phyloP scores from a whole-genome alignment of 2,113 vertebrate genomes.

The Eulemur macaco region DNA sequence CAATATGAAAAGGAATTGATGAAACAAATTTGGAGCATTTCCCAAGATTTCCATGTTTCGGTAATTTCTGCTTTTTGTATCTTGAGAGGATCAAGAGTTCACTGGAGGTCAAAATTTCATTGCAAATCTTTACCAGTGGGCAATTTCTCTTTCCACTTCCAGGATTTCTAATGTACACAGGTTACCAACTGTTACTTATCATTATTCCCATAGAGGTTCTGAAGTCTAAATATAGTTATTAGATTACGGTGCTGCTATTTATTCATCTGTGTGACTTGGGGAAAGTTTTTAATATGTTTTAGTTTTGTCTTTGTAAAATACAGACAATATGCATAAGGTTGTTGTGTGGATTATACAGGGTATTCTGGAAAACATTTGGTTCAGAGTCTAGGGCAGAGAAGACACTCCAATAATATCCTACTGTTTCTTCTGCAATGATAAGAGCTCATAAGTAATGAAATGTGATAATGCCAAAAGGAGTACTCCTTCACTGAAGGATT shows the following conservation, averaged over 20 bases:
- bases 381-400: neutral
- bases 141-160: neutral
- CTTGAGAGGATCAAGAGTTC: neutral
- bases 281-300: neutral
- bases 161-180: neutral
- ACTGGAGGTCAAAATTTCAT: neutral
- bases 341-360: neutral
- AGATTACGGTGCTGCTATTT: neutral
- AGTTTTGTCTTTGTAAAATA: neutral
- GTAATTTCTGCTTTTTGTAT: neutral
- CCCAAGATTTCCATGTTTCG: neutral
- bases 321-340: neutral
- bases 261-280: neutral
- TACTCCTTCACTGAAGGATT: neutral
- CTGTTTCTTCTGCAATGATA: neutral
- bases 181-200: neutral
- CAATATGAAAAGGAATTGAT: neutral
- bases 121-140: neutral
- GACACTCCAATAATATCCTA: neutral
- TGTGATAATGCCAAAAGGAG: neutral
- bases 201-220: neutral
- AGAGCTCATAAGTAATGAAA: neutral
- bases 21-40: neutral
- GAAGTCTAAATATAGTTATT: neutral
- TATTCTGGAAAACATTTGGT: neutral